Percentiles rank a stretch among this genome's conserved stretches.
phyloP scores from a whole-genome alignment of 2,113 vertebrate species.

The Burhinus oedicnemus region DNA sequence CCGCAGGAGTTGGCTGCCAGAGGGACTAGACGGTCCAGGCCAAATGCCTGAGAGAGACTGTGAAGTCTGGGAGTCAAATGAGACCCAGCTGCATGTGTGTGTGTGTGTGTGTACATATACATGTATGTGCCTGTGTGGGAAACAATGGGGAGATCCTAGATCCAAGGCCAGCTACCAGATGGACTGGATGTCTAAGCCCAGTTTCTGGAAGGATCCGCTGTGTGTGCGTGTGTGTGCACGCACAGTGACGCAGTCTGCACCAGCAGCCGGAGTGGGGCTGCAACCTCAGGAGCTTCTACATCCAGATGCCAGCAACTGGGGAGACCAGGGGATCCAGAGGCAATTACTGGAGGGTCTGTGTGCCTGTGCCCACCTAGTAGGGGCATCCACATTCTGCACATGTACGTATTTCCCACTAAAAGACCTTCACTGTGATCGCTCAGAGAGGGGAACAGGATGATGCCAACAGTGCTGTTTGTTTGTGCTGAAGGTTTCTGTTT shows the following conservation, averaged over 20 bases:
- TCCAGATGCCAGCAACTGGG: background rate
- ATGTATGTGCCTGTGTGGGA: background rate
- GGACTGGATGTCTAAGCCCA: background rate
- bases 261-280: background rate
- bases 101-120: background rate
- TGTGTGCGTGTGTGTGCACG: too few relatives aligned
- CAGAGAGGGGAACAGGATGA: background rate
- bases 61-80: background rate
- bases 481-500: background rate
- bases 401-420: background rate
- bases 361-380: background rate
- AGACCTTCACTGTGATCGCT: background rate
- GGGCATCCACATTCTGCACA: background rate
- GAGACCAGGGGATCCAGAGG: background rate
- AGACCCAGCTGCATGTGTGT: background rate
- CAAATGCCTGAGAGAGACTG: background rate
- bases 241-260: background rate
- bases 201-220: background rate
- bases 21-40: background rate
- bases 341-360: background rate
- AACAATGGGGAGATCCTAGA: background rate
- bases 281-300: background rate
- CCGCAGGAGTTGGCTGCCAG: background rate
- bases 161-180: background rate
- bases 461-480: background rate